Conservation (phyloP, 2,113 vertebrate species). For the Perca fluviatilis region DNA sequence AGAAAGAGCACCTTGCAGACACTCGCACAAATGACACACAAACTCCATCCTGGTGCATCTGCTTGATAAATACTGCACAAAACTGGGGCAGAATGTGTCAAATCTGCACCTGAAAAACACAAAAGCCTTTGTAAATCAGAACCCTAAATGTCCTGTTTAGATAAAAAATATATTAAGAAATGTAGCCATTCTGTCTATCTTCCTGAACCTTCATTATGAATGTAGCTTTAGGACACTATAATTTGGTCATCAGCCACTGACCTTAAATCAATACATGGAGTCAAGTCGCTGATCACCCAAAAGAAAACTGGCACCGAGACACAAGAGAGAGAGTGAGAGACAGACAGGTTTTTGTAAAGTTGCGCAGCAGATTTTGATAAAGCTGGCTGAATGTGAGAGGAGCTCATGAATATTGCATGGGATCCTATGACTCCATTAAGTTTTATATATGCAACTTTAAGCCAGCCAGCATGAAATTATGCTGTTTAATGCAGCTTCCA, state of each 20-base stretch:
- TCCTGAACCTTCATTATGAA: neutral
- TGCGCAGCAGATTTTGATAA: conserved; percentile 63
- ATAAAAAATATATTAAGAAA: neutral
- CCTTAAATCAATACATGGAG: conserved; percentile 9
- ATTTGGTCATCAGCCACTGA: neutral
- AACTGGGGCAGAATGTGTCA: neutral
- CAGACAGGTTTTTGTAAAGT: conserved; percentile 34
- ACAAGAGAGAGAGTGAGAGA: neutral
- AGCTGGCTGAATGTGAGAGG: conserved; percentile 49
- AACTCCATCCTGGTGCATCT: too few relatives aligned
- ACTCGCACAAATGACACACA: too few relatives aligned
- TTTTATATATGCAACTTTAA: conserved; percentile 79
- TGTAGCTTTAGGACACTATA: neutral
- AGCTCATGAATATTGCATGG: conserved; percentile 77
- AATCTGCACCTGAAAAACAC: neutral
- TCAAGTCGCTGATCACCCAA: conserved; percentile 20
- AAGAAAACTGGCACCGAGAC: conserved; percentile 7
- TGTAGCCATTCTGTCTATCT: neutral
- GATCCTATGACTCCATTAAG: conserved; percentile 79
- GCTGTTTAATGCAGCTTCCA: conserved; percentile 79
- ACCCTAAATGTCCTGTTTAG: too few relatives aligned
- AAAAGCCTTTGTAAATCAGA: neutral
- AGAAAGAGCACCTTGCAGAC: too few relatives aligned
- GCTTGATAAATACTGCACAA: too few relatives aligned
- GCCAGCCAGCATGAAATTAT: conserved; percentile 78